Evolutionary conservation across 1,140 invertebrate species (phyloP).

Genomic region (Drosophila nikananu): DNA sequence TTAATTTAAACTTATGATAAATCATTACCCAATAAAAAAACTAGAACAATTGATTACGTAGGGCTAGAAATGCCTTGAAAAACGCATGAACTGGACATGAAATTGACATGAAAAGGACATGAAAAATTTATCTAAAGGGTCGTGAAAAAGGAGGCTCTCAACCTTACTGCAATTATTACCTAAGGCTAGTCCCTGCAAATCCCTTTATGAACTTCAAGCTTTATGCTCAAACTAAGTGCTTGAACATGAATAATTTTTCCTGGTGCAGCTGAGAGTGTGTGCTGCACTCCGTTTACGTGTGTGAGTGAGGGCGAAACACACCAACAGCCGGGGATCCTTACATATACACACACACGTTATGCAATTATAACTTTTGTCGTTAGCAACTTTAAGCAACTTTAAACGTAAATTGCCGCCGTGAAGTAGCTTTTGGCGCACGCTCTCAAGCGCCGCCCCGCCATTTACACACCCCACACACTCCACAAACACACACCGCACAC

Average conservation of each 20-base stretch:
- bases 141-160: not conserved
- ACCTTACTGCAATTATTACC: not conserved
- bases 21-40: not conserved
- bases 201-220: not conserved
- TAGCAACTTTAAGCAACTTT: constrained; percentile 85
- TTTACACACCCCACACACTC: constrained; percentile 10
- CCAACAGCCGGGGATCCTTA: constrained; percentile 21
- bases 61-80: not conserved
- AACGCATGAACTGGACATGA: not conserved
- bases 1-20: not conserved
- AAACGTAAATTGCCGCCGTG: constrained; percentile 84
- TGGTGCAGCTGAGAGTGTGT: constrained; percentile 6
- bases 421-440: constrained; percentile 81
- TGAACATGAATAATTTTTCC: not conserved
- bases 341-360: constrained; percentile 67
- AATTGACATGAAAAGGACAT: not conserved
- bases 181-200: not conserved
- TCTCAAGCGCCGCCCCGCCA: constrained; percentile 56
- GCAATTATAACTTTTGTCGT: constrained; percentile 85
- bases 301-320: constrained; percentile 38
- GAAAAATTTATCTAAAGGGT: not conserved
- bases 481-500: constrained; percentile 15
- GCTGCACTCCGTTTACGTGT: constrained; percentile 29
- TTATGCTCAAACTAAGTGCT: constrained; percentile 5
- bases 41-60: not conserved